Percentiles rank a stretch among this genome's conserved stretches.
Evolutionary conservation across 2,113 vertebrate species (phyloP).

Genomic region (Chloebia gouldiae): DNA sequence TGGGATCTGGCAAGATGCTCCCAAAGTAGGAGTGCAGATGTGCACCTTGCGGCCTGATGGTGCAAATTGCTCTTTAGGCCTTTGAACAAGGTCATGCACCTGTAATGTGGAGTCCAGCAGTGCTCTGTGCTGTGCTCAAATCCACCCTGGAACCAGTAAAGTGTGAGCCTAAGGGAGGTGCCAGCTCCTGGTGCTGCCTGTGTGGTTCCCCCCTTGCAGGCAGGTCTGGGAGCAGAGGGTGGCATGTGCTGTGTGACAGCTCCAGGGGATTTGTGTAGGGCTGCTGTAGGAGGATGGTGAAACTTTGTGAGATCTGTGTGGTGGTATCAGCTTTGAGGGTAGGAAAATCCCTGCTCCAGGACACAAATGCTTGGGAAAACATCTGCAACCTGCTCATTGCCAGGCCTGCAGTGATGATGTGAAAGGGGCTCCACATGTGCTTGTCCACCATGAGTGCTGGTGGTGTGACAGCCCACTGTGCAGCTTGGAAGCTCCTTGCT

Average conservation of each 20-base stretch:
- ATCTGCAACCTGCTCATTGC: not conserved
- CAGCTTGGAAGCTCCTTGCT: not conserved
- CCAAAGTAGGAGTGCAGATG: not conserved
- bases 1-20: not conserved
- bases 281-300: not conserved
- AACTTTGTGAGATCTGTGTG: not conserved
- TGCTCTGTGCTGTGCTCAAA: not conserved
- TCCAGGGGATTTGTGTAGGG: accelerated
- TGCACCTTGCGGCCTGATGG: not conserved
- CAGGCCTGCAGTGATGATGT: not conserved
- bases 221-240: not conserved
- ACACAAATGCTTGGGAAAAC: not conserved
- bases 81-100: not conserved
- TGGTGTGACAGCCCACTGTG: not conserved
- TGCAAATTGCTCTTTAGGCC: not conserved
- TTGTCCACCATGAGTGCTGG: not conserved
- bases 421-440: accelerated
- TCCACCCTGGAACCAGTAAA: not conserved
- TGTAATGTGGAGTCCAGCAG: not conserved
- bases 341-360: not conserved
- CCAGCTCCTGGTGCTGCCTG: not conserved
- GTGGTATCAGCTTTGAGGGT: not conserved
- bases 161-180: not conserved
- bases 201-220: not conserved
- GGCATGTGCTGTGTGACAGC: not conserved